These are phyloP conservation scores for Channa striata DNA, from an alignment of 2,797 vertebrate genomes.

Conservation along the genomic window DNA sequence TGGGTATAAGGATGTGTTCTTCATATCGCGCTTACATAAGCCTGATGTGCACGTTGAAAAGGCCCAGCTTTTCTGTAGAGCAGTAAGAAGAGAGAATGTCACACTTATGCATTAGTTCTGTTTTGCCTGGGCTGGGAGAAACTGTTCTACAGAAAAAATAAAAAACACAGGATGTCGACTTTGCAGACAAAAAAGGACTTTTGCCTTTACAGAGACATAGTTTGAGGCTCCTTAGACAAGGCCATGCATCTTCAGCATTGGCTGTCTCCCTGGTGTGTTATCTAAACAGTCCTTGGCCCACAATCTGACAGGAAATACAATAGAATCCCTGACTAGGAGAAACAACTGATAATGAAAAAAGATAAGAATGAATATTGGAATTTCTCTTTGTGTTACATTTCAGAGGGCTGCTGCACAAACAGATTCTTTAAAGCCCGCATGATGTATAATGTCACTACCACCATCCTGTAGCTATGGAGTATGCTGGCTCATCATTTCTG, in stretches of 20 bases:
- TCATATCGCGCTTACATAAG: conserved; percentile 10
- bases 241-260: conserved; percentile 56
- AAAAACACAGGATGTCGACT: conserved; percentile 13
- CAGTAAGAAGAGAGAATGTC: conserved; percentile 25
- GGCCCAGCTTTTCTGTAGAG: conserved; percentile 21
- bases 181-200: conserved; percentile 31
- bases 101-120: conserved; percentile 5
- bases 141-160: conserved; percentile 12
- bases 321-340: conserved; percentile 50
- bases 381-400: conserved; percentile 51
- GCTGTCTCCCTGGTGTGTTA: conserved; percentile 43
- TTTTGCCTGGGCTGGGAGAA: conserved; percentile 24
- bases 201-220: conserved; percentile 41
- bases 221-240: conserved; percentile 54
- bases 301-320: conserved; percentile 51
- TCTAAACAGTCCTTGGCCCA: conserved; percentile 58
- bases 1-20: conserved; percentile 19
- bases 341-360: conserved; percentile 62
- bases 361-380: conserved; percentile 47
- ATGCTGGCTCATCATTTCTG: conserved; percentile 36
- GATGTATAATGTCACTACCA: conserved; percentile 52
- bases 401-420: conserved; percentile 32
- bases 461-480: conserved; percentile 23
- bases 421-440: conserved; percentile 37
- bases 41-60: conserved; percentile 10